A percentile compares a stretch with the other conserved stretches of the same genome.
Conservation (phyloP, 1,140 invertebrate species). For the Anthonomus grandis region DNA sequence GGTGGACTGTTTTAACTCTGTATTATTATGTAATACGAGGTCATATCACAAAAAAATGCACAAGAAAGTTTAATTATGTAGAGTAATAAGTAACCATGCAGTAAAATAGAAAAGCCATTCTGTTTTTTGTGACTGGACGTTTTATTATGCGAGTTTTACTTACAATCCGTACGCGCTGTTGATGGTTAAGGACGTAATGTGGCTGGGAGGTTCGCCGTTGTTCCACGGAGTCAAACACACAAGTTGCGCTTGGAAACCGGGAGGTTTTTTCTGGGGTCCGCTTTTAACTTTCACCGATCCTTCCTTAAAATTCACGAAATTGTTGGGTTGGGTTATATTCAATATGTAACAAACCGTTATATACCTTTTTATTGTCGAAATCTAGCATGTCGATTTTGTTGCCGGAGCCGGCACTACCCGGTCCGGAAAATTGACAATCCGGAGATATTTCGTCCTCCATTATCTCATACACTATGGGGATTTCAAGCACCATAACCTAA, state of each 20-base stretch:
- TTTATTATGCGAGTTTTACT: constrained; percentile 60
- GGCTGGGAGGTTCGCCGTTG: constrained; percentile 74
- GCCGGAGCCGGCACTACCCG: constrained; percentile 49
- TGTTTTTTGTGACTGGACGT: too few relatives aligned
- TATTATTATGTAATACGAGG: too few relatives aligned
- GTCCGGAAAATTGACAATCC: constrained; percentile 71
- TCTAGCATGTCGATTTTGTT: constrained; percentile 55
- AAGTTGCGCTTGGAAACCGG: constrained; percentile 93
- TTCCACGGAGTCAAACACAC: constrained; percentile 86
- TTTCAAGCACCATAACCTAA: constrained; percentile 71
- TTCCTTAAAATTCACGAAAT: constrained; percentile 23
- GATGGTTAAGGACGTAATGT: constrained; percentile 84
- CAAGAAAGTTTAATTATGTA: neutral
- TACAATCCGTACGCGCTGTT: constrained; percentile 96
- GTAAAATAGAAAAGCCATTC: too few relatives aligned
- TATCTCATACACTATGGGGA: constrained; percentile 81
- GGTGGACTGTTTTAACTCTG: too few relatives aligned
- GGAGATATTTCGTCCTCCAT: constrained; percentile 73
- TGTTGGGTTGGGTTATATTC: constrained; percentile 40
- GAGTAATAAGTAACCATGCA: too few relatives aligned
- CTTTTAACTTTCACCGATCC: constrained; percentile 67
- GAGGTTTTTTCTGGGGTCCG: constrained; percentile 74
- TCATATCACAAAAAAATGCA: neutral
- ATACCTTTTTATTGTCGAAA: constrained; percentile 57
- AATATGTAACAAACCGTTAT: constrained; percentile 28